Percentiles rank a stretch among this genome's conserved stretches.
These are phyloP conservation scores for Otolemur garnettii DNA, from an alignment of 2,113 vertebrate species.

Conservation along the genomic window DNA sequence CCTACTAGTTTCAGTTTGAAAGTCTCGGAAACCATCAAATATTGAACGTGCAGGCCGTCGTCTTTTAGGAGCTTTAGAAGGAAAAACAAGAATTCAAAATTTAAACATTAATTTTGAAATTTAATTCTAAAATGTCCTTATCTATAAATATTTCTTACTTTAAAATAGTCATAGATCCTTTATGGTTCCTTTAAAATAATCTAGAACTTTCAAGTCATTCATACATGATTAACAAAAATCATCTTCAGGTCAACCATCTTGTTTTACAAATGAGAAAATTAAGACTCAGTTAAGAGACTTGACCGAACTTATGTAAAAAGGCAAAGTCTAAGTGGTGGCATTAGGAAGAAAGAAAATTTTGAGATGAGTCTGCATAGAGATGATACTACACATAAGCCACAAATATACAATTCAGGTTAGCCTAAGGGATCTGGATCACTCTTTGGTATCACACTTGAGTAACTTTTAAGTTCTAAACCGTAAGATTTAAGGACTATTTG, in stretches of 20 bases:
- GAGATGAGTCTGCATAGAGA: not conserved
- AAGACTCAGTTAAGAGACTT: conserved; percentile 5
- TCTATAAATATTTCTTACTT: conserved; percentile 48
- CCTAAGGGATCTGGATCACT: not conserved
- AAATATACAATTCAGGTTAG: conserved; percentile 5
- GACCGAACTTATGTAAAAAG: conserved; percentile 1
- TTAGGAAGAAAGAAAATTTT: conserved; percentile 40
- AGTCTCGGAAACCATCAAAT: conserved; percentile 99
- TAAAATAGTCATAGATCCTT: conserved; percentile 57
- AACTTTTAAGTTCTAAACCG: not conserved
- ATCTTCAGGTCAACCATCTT: not conserved
- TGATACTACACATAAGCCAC: not conserved
- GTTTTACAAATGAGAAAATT: conserved; percentile 56
- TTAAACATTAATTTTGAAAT: conserved; percentile 19
- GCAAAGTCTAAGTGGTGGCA: not conserved
- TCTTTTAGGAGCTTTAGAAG: conserved; percentile 94
- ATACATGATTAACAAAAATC: not conserved
- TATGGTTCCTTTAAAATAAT: not conserved
- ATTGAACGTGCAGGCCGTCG: conserved; percentile 97
- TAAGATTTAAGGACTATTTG: conserved; percentile 11
- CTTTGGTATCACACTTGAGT: not conserved
- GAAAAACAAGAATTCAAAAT: conserved; percentile 46
- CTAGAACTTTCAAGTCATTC: conserved; percentile 20
- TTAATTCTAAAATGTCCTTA: conserved; percentile 59
- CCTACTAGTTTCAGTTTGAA: conserved; percentile 99